phyloP scores from a whole-genome alignment of 92 coral and sea anemone genomes.

The Metridium senile region DNA sequence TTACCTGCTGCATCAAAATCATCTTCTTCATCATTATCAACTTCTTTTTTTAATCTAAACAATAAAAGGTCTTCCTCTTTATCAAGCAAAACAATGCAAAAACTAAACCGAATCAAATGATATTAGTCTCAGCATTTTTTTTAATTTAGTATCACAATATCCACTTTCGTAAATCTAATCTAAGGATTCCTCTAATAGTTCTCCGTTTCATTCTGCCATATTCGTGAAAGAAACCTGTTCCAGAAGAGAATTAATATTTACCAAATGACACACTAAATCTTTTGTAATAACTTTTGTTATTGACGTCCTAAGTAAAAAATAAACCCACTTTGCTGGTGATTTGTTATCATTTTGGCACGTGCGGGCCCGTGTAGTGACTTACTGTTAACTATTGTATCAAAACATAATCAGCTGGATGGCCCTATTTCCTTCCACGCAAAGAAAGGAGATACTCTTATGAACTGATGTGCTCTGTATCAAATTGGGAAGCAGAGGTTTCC shows the following conservation, averaged over 20 bases:
- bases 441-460: background rate
- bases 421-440: constrained; percentile 1
- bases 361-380: background rate
- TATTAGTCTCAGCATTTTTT: background rate
- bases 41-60: background rate
- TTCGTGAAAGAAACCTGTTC: background rate
- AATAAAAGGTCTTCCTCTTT: background rate
- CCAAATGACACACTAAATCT: background rate
- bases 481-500: constrained; percentile 1
- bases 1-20: no score
- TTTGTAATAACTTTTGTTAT: constrained; percentile 2
- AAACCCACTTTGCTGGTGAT: constrained; percentile 8
- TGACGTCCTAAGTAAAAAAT: constrained; percentile 8
- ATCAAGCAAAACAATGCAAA: background rate
- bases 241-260: background rate
- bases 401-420: constrained; percentile 5
- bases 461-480: constrained; percentile 10
- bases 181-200: no score
- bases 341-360: constrained; percentile 28
- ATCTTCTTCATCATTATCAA: no score
- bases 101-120: background rate
- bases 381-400: background rate
- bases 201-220: no score
- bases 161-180: no score
- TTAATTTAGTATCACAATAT: no score